Conservation (phyloP, 2,797 vertebrate species). For the Falco naumanni region DNA sequence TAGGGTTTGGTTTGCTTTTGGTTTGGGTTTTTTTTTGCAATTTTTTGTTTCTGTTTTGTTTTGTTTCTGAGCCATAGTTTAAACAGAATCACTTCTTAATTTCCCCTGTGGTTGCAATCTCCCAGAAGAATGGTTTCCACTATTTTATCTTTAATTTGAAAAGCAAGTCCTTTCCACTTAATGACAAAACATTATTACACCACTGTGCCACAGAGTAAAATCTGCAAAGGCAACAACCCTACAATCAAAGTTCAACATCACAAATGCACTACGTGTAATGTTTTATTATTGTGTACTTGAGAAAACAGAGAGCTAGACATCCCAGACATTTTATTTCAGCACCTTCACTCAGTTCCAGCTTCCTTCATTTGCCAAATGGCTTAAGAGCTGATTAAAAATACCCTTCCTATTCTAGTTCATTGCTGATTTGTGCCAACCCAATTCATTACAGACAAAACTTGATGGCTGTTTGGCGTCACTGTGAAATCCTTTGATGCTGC, state of each 20-base stretch:
- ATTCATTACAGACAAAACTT: not conserved
- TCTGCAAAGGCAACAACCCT: not conserved
- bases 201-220: not conserved
- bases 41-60: not conserved
- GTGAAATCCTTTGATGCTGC: not conserved
- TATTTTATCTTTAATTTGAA: not conserved
- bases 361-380: not conserved
- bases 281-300: not conserved
- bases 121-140: not conserved
- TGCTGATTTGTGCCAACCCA: not conserved
- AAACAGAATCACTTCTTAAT: slow-evolving; percentile 20
- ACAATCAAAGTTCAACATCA: not conserved
- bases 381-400: not conserved
- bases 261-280: not conserved
- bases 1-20: not conserved
- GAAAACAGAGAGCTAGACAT: not conserved
- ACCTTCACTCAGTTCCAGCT: not conserved
- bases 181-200: not conserved
- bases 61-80: not conserved
- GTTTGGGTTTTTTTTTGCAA: not conserved
- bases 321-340: not conserved
- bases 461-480: not conserved
- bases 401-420: not conserved
- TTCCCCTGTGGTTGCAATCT: not conserved
- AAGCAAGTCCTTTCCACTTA: not conserved